These are phyloP conservation scores for Coreoperca whiteheadi DNA, from an alignment of 2,113 vertebrate species.

Conservation along the genomic window DNA sequence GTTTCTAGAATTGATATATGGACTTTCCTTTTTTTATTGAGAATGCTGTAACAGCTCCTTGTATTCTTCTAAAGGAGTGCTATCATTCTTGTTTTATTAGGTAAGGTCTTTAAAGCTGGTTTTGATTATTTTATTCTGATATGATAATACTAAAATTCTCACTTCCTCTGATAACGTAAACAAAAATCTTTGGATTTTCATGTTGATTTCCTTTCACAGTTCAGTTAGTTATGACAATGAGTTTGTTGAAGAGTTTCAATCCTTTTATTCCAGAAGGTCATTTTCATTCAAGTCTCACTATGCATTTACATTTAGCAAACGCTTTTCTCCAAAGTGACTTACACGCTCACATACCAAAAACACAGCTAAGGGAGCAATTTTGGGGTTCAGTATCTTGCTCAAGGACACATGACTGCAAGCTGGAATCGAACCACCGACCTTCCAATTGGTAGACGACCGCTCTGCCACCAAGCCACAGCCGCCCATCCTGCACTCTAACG, in stretches of 20 bases:
- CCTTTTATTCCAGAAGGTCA: not conserved
- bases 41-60: not conserved
- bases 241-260: not conserved
- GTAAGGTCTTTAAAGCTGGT: not conserved
- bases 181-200: not conserved
- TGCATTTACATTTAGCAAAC: no score
- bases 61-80: not conserved
- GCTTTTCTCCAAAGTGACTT: no score
- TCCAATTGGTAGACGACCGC: no score
- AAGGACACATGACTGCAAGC: no score
- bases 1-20: not conserved
- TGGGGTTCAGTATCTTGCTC: no score
- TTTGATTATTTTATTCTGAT: no score
- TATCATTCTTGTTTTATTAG: not conserved
- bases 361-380: no score
- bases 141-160: not conserved
- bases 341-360: no score
- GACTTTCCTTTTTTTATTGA: not conserved
- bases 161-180: not conserved
- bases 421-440: no score
- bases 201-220: not conserved
- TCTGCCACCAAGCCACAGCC: no score
- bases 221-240: not conserved
- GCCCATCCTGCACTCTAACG: no score
- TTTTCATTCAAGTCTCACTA: not conserved